Evolutionary conservation across 1,140 invertebrate species (phyloP), one percentile per base, ranked within the genome.

Genomic region (Vollenhovia emeryi): DNA sequence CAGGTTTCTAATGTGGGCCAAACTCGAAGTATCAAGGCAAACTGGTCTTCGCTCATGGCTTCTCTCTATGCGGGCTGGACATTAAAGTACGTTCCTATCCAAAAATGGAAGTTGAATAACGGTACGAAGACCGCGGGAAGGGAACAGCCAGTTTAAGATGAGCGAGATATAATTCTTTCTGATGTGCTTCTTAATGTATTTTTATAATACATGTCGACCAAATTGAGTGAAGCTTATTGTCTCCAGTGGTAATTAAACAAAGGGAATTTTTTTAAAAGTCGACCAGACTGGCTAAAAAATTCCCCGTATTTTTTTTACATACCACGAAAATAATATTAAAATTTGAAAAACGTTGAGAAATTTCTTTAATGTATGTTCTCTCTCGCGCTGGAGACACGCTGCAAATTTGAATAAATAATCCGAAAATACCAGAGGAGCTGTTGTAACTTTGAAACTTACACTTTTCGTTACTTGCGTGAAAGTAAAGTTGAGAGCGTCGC

Each of bases 1-100:
- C 82, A 75, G 52, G 74, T 30, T 59, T 55, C 75, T 69, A 55
- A 88, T 89, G 74, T 89, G 76, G 87, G 74, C 87, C 87, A 89
- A 68, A 85, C 86, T 59, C 13, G 48, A 75, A 85, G 76, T 59
- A 78, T 76, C 57, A 40, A 83, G 66, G 33, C 24, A 57, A 80
- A 52, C 76, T 48, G 24, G 62, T 69, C 36, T 52, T 40, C 33
- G 33, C 33, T 64, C 33, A 33, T 40, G 30, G 48, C 18, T 73
- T 30, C 30, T 73, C 33, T 43, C 59, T 33, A 21, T 40, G 24
- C 11, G 24, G 15, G 60, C 21, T 21, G 27, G 24, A 30, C 62
- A 13, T 36, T n/a, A 24, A 40, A 27, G 36, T 45, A 66, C 21
- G 8, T 27, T 40, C 18, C n/a, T 43, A 18, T 24, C 62, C 76